Conservation (phyloP, 2,113 vertebrate genomes). For the Sorex araneus region DNA sequence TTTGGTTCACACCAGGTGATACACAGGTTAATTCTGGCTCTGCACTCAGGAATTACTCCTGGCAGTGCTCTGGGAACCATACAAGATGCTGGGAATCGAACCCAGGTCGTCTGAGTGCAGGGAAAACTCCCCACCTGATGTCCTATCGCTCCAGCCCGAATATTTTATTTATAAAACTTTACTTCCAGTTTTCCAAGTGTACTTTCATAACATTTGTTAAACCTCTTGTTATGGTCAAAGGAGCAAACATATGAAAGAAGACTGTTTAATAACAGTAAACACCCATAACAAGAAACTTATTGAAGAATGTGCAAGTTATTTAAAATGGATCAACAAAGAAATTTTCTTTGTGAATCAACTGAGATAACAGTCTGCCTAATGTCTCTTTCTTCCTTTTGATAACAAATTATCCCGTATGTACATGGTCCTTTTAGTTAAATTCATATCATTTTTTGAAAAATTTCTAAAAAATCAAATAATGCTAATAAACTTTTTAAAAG, state of each 20-base stretch:
- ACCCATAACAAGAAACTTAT: accelerated
- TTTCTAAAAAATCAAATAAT: background rate
- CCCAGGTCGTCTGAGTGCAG: too few species aligned
- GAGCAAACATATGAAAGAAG: background rate
- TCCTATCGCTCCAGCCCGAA: too few species aligned
- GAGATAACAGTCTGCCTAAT: background rate
- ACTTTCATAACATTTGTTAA: background rate
- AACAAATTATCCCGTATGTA: too few species aligned
- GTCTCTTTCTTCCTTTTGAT: background rate
- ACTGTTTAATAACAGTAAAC: background rate
- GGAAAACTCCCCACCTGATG: too few species aligned
- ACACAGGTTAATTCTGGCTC: too few species aligned
- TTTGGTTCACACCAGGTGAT: too few species aligned
- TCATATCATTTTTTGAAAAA: background rate
- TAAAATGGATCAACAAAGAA: background rate
- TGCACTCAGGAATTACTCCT: too few species aligned
- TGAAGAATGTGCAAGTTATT: background rate
- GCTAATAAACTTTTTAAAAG: background rate
- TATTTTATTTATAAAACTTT: background rate
- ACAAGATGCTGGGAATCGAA: too few species aligned
- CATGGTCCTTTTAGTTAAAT: too few species aligned
- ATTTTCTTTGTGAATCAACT: background rate
- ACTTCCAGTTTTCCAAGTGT: background rate
- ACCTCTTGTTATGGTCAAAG: background rate
- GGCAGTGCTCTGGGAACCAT: too few species aligned